phyloP scores from a whole-genome alignment of 2,797 vertebrate species.

The Amazona ochrocephala region DNA sequence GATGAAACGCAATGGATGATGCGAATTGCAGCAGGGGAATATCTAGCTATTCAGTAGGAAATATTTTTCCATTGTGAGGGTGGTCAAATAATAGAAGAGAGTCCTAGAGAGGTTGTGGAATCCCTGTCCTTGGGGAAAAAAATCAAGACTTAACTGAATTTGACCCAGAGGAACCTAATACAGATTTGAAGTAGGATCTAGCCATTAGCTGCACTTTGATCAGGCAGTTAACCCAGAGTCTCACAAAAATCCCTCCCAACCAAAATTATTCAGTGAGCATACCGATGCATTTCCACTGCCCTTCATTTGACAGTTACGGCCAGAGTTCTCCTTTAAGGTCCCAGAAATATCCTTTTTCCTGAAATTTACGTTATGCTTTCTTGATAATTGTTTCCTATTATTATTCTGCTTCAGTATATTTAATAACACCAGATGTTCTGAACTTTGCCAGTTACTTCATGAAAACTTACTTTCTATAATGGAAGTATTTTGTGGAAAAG shows the following conservation, averaged over 20 bases:
- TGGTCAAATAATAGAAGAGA: background rate
- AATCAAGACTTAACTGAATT: background rate
- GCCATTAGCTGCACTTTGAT: background rate
- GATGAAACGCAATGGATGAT: background rate
- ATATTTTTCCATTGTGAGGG: background rate
- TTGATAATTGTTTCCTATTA: background rate
- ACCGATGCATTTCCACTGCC: background rate
- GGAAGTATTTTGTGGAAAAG: background rate
- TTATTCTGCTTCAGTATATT: background rate
- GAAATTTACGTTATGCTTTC: background rate
- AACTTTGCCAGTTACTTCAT: background rate
- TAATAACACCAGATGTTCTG: background rate
- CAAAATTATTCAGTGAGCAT: background rate
- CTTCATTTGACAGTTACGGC: background rate
- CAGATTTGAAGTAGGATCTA: background rate
- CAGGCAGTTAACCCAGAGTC: background rate
- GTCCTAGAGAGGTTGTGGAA: background rate
- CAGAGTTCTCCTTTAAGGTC: background rate
- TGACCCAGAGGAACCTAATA: background rate
- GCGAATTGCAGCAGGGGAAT: background rate
- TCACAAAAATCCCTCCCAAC: background rate
- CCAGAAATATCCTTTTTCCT: background rate
- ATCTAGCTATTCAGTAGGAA: background rate
- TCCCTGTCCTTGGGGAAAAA: background rate
- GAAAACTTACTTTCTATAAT: background rate